These are phyloP conservation scores for Drosophila kambysellisi DNA, from an alignment of 2,888 invertebrate species.

Conservation along the genomic window DNA sequence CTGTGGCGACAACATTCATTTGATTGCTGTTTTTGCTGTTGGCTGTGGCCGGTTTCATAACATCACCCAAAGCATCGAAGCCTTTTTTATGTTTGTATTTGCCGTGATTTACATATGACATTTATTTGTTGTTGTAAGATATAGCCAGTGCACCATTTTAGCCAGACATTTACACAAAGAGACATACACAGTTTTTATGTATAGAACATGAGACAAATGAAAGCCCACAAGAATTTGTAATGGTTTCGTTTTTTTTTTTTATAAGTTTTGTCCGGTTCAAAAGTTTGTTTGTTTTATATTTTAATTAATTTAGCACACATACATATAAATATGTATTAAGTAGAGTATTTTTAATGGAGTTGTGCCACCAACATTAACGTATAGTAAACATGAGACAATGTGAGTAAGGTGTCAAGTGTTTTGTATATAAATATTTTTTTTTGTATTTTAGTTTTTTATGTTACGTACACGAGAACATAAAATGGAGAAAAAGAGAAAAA, in stretches of 20 bases:
- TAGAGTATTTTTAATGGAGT: constrained; percentile 58
- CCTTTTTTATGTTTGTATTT: constrained; percentile 84
- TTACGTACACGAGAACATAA: constrained; percentile 79
- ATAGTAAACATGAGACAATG: constrained; percentile 65
- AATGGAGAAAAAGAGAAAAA: constrained; percentile 81
- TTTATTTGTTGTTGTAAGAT: constrained; percentile 38
- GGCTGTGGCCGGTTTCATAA: constrained; percentile 87
- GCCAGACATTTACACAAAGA: constrained; percentile 78
- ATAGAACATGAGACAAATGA: constrained; percentile 64
- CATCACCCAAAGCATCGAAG: constrained; percentile 91
- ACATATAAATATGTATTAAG: constrained; percentile 33
- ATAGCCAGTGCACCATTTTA: constrained; percentile 70
- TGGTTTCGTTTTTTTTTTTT: constrained; percentile 21
- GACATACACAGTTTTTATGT: constrained; percentile 66
- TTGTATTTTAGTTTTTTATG: constrained; percentile 57
- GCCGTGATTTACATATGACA: constrained; percentile 41
- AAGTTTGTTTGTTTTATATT: constrained; percentile 11
- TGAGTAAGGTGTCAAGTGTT: constrained; percentile 39
- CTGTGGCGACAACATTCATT: constrained; percentile 84
- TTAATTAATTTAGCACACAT: constrained; percentile 6
- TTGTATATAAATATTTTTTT: constrained; percentile 36
- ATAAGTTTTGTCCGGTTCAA: constrained; percentile 37
- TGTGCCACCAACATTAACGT: constrained; percentile 82
- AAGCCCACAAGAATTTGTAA: constrained; percentile 60
- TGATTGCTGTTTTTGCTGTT: constrained; percentile 73